Evolutionary conservation across 2,888 invertebrate genomes (phyloP).

Genomic region (Drosophila peninsularis): DNA sequence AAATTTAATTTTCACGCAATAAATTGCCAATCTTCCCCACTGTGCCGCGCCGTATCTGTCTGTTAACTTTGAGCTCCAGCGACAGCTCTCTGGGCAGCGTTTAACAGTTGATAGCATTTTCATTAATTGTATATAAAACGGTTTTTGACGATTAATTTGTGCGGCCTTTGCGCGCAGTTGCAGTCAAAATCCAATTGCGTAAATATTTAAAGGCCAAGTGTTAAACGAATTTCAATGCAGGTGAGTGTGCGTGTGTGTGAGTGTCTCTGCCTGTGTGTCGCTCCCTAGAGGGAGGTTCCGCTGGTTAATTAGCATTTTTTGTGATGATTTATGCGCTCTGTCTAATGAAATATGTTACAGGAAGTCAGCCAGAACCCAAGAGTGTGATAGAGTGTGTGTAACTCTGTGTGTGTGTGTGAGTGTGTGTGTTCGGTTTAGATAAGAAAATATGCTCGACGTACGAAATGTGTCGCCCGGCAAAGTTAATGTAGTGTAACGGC

Average conservation of each 20-base stretch:
- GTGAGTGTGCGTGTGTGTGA: not conserved
- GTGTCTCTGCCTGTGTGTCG: not conserved
- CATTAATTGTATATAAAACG: conserved; percentile 65
- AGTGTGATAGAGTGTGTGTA: conserved; percentile 8
- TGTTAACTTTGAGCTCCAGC: not conserved
- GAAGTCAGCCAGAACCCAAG: conserved; percentile 25
- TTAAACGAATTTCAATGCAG: conserved; percentile 24
- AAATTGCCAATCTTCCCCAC: not conserved
- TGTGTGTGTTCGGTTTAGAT: conserved; percentile 49
- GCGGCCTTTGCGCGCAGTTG: conserved; percentile 25
- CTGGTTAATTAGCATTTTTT: conserved; percentile 71
- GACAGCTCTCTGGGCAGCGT: conserved; percentile 8
- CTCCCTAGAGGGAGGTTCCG: conserved; percentile 5
- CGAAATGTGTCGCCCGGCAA: conserved; percentile 59
- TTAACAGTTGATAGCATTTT: conserved; percentile 42
- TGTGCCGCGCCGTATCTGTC: conserved; percentile 6
- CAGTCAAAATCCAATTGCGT: conserved; percentile 52
- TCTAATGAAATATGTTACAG: conserved; percentile 64
- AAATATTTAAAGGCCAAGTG: conserved; percentile 30
- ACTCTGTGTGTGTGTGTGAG: conserved; percentile 5
- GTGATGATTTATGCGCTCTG: conserved; percentile 62
- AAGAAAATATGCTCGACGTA: conserved; percentile 70
- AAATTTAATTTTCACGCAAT: too few species aligned
- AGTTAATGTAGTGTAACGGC: conserved; percentile 75
- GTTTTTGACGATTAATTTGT: conserved; percentile 61